Conservation (phyloP, 1,140 invertebrate genomes). For the Uloborus diversus region DNA sequence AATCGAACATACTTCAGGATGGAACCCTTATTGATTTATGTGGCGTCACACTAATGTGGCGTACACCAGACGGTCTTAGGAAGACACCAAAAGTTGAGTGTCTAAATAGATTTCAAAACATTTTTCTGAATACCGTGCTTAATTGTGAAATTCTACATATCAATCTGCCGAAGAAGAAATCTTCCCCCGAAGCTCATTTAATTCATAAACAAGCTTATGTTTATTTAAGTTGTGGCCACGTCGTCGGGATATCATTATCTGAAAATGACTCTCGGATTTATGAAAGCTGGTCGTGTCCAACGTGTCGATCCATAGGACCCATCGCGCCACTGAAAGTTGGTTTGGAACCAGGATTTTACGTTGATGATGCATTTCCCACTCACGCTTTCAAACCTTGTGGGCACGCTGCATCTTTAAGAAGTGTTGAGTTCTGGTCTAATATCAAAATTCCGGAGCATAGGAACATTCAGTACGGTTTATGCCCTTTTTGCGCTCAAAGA, state of each 20-base stretch:
- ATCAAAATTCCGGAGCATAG: constrained; percentile 20
- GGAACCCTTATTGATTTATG: constrained; percentile 98
- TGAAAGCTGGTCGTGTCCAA: constrained; percentile 83
- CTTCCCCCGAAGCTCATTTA: too few relatives aligned
- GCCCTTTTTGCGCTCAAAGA: constrained; percentile 30
- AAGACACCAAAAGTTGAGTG: constrained; percentile 78
- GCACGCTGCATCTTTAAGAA: constrained; percentile 97
- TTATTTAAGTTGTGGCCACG: constrained; percentile 97
- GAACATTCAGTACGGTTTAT: constrained; percentile 22
- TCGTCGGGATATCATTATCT: constrained; percentile 75
- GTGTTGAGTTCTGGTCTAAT: constrained; percentile 80
- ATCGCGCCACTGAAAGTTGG: constrained; percentile 93
- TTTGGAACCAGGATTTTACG: constrained; percentile 94
- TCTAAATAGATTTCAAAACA: background rate
- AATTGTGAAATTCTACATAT: constrained; percentile 5
- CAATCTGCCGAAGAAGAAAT: background rate
- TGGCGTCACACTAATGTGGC: constrained; percentile 97
- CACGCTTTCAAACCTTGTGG: constrained; percentile 98
- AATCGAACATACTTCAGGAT: constrained; percentile 91
- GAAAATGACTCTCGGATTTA: constrained; percentile 67
- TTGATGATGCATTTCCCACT: constrained; percentile 86
- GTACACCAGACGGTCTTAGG: constrained; percentile 92
- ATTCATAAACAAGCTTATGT: constrained; percentile 89
- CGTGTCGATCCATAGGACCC: constrained; percentile 70
- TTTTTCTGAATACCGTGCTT: background rate